Conservation (phyloP, 2,797 vertebrate genomes). For the Halcyon smyrnensis region DNA sequence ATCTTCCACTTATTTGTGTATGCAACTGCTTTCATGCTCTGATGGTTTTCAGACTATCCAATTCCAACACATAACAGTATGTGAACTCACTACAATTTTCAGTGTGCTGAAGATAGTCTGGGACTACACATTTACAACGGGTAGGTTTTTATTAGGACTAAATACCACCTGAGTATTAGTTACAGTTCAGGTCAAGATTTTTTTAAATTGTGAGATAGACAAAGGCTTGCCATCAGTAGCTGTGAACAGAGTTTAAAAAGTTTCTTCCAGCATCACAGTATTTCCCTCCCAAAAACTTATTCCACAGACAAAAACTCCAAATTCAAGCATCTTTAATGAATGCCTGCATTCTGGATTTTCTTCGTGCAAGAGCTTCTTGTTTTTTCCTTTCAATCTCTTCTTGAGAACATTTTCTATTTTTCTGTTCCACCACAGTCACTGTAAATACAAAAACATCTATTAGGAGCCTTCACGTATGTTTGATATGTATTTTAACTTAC, state of each 20-base stretch:
- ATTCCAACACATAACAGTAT: background rate
- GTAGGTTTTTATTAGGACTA: background rate
- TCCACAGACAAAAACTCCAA: constrained; percentile 40
- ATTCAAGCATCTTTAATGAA: constrained; percentile 66
- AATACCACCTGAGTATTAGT: constrained; percentile 1
- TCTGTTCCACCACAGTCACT: constrained; percentile 83
- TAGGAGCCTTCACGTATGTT: constrained; percentile 8
- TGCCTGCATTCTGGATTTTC: constrained; percentile 82
- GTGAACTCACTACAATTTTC: background rate
- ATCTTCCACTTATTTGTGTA: background rate
- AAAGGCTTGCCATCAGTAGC: background rate
- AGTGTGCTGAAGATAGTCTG: background rate
- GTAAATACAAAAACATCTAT: constrained; percentile 39
- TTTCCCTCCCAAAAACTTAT: background rate
- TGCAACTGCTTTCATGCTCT: background rate
- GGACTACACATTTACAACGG: background rate
- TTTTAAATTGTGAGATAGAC: constrained; percentile 60
- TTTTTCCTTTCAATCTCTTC: constrained; percentile 94
- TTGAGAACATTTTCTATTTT: constrained; percentile 83
- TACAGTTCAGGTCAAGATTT: constrained; percentile 22
- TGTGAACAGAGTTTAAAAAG: constrained; percentile 3
- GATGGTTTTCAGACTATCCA: background rate
- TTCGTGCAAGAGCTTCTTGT: constrained; percentile 90
- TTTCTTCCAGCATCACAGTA: background rate
- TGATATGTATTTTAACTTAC: background rate